A percentile compares a stretch with the other conserved stretches of the same genome.
Conservation (phyloP, 2,113 vertebrate genomes). For the Cephalopterus ornatus region DNA sequence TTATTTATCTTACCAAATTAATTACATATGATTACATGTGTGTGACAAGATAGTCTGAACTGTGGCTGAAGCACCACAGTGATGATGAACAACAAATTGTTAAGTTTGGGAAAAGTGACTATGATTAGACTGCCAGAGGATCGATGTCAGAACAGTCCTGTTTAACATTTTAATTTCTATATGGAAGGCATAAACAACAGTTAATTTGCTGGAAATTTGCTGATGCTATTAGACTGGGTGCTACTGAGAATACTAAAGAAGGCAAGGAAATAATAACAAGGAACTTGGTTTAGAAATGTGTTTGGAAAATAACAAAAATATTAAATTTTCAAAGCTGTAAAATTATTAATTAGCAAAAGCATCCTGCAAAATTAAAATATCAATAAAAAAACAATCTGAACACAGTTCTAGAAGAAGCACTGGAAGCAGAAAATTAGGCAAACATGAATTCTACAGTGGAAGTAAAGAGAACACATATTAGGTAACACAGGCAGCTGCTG, state of each 20-base stretch:
- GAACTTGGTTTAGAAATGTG: background rate
- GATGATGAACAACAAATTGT: background rate
- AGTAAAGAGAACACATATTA: background rate
- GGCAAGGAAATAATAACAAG: background rate
- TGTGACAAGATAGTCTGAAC: background rate
- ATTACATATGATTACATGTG: slow-evolving; percentile 12
- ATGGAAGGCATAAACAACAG: slow-evolving; percentile 11
- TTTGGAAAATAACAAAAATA: slow-evolving; percentile 16
- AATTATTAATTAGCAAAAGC: background rate
- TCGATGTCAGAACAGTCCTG: background rate
- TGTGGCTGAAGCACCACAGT: background rate
- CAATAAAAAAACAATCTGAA: background rate
- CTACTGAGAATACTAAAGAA: background rate
- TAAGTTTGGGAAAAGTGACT: slow-evolving; percentile 4
- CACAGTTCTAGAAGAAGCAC: background rate
- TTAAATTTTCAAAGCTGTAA: background rate
- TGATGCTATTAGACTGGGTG: background rate
- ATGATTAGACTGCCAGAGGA: background rate
- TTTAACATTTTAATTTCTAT: slow-evolving; percentile 29
- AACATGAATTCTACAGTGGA: background rate
- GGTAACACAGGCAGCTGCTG: background rate
- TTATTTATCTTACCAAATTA: slow-evolving; percentile 1
- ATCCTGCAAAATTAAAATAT: slow-evolving; percentile 7
- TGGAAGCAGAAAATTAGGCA: background rate
- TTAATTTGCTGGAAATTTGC: slow-evolving; percentile 25